Conservation (phyloP, 2,888 invertebrate species). For the Pammene fasciana region DNA sequence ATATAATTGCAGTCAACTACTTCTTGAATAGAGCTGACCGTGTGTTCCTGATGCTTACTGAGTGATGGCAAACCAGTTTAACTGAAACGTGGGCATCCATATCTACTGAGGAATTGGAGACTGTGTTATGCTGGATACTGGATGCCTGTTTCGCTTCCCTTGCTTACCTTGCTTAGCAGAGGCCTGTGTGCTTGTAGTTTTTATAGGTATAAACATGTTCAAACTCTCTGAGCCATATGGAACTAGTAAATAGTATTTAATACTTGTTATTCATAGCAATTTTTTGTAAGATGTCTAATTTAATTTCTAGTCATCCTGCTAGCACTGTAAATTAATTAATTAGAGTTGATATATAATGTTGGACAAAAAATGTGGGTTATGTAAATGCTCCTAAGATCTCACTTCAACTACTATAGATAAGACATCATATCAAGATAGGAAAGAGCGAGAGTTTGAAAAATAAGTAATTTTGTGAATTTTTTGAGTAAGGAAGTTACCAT, state of each 20-base stretch:
- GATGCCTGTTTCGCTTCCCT: not conserved
- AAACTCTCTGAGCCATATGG: not conserved
- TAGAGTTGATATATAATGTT: not conserved
- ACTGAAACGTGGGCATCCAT: not conserved
- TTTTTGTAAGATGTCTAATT: not conserved
- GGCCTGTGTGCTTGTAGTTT: not conserved
- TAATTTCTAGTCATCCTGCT: not conserved
- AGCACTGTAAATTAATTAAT: not conserved
- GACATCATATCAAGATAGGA: no score
- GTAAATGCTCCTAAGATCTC: no score
- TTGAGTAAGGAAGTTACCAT: not conserved
- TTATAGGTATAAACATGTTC: not conserved
- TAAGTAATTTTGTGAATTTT: no score
- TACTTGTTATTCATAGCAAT: not conserved
- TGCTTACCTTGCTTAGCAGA: not conserved
- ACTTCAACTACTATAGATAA: no score
- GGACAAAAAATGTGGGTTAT: not conserved
- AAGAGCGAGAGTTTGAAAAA: no score
- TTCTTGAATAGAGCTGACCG: conserved; percentile 76
- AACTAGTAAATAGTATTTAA: not conserved
- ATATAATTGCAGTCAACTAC: conserved; percentile 81
- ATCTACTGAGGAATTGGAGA: not conserved
- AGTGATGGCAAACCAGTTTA: not conserved
- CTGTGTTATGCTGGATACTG: not conserved
- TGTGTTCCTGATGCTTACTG: conserved; percentile 39